These are phyloP conservation scores for Chrysoperla carnea DNA, from an alignment of 1,140 invertebrate species.

Conservation along the genomic window DNA sequence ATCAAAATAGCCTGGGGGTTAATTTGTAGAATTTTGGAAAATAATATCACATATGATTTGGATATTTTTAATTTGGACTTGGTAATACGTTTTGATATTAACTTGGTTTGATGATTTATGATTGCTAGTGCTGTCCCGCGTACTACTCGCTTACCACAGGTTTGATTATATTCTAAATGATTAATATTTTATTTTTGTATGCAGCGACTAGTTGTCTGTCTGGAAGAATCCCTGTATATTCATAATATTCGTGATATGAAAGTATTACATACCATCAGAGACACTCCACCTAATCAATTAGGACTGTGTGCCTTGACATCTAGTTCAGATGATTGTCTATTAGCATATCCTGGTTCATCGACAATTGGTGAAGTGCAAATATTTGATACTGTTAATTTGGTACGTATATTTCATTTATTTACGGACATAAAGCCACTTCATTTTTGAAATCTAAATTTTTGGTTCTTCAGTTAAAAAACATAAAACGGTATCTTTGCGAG, in stretches of 20 bases:
- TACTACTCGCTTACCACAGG: too few relatives aligned
- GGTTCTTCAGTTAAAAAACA: too few relatives aligned
- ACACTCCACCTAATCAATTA: constrained; percentile 87
- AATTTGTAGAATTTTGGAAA: too few relatives aligned
- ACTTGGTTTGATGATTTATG: too few relatives aligned
- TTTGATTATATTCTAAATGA: too few relatives aligned
- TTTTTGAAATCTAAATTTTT: neutral
- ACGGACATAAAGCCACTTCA: too few relatives aligned
- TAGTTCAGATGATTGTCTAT: constrained; percentile 73
- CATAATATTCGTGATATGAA: constrained; percentile 99
- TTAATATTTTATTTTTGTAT: constrained; percentile 15
- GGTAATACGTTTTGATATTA: too few relatives aligned
- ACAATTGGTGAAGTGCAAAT: constrained; percentile 93
- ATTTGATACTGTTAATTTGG: constrained; percentile 91
- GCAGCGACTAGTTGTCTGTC: constrained; percentile 86
- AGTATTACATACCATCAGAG: constrained; percentile 92
- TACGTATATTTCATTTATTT: constrained; percentile 25
- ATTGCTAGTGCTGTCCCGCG: too few relatives aligned
- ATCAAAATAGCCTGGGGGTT: too few relatives aligned
- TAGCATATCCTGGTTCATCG: constrained; percentile 93
- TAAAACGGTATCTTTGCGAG: too few relatives aligned
- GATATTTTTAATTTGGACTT: too few relatives aligned
- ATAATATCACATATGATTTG: too few relatives aligned
- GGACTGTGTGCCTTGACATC: constrained; percentile 87
- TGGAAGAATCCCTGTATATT: constrained; percentile 95